Evolutionary conservation across 2,888 invertebrate species (phyloP).

Genomic region (Leptodirus hochenwartii): DNA sequence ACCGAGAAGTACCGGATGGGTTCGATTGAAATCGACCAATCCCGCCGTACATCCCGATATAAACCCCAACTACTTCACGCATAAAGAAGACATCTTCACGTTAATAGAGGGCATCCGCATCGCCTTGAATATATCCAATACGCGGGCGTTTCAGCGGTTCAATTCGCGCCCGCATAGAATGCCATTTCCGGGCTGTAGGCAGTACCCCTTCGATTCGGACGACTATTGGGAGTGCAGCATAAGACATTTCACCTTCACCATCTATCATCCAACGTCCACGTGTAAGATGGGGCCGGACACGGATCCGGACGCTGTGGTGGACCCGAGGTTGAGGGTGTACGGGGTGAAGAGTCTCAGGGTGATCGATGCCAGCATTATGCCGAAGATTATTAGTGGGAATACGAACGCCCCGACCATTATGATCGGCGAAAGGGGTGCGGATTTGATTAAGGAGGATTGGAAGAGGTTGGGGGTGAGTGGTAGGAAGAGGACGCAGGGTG

Average conservation of each 20-base stretch:
- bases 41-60: conserved; percentile 71
- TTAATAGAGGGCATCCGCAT: conserved; percentile 73
- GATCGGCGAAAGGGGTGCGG: conserved; percentile 80
- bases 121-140: conserved; percentile 60
- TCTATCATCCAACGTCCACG: conserved; percentile 72
- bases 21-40: conserved; percentile 64
- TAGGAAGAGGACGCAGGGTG: no score
- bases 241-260: conserved; percentile 61
- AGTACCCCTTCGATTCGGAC: conserved; percentile 51
- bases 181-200: conserved; percentile 67
- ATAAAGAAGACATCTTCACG: conserved; percentile 60
- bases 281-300: conserved; percentile 71
- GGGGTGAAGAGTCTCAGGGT: conserved; percentile 62
- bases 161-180: conserved; percentile 62
- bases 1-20: conserved; percentile 73
- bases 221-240: conserved; percentile 77
- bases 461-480: conserved; percentile 9
- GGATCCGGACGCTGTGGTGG: conserved; percentile 64
- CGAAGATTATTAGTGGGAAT: conserved; percentile 73
- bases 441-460: conserved; percentile 81
- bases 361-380: conserved; percentile 78
- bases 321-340: conserved; percentile 56
- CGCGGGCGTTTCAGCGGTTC: conserved; percentile 62
- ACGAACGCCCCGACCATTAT: conserved; percentile 80
- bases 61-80: conserved; percentile 82